Evolutionary conservation across 1,140 invertebrate species (phyloP).

Genomic region (Myzus persicae): DNA sequence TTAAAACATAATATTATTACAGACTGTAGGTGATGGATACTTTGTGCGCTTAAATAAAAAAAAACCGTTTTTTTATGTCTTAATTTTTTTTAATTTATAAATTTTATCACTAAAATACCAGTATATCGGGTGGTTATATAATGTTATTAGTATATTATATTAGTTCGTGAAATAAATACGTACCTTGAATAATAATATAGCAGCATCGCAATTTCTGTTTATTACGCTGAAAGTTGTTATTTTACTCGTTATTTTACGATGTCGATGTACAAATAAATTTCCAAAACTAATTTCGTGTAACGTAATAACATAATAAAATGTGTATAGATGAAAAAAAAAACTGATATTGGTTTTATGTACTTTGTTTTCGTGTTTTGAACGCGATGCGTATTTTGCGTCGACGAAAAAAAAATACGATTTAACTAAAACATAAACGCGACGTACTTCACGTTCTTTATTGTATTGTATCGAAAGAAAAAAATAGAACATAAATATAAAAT

Average conservation of each 20-base stretch:
- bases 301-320: not conserved
- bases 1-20: not conserved
- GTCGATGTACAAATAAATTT: not conserved
- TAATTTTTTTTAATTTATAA: not conserved
- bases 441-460: not conserved
- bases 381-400: not conserved
- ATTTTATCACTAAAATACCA: not conserved
- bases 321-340: not conserved
- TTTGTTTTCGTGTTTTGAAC: not conserved
- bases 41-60: not conserved
- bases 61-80: not conserved
- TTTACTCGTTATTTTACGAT: slow-evolving; percentile 20
- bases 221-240: not conserved
- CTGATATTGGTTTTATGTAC: not conserved
- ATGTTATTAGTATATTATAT: not conserved
- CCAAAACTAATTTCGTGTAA: not conserved
- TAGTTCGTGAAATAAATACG: not conserved
- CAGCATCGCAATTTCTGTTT: not conserved
- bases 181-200: not conserved
- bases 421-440: not conserved
- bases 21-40: not conserved
- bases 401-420: not conserved
- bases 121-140: not conserved
- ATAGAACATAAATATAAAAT: not conserved
- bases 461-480: not conserved